phyloP scores from a whole-genome alignment of 2,888 invertebrate genomes.

The Argyresthia goedartella region DNA sequence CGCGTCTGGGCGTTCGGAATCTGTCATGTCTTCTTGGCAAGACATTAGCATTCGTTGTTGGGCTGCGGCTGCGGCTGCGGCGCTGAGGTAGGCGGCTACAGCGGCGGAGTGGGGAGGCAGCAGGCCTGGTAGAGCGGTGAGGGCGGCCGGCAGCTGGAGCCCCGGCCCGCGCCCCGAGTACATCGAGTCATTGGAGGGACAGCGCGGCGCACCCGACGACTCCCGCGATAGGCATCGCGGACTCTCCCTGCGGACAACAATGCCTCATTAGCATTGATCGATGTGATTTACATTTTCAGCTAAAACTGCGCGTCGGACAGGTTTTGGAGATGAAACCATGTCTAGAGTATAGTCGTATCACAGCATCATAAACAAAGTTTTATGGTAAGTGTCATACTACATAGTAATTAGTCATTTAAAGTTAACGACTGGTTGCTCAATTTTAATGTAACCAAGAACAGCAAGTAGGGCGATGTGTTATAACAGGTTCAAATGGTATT shows the following conservation, averaged over 20 bases:
- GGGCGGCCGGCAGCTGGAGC: constrained; percentile 67
- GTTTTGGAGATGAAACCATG: too few species aligned
- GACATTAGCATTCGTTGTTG: constrained; percentile 85
- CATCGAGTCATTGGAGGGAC: constrained; percentile 83
- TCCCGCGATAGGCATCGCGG: constrained; percentile 87
- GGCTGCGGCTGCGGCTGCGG: constrained; percentile 79
- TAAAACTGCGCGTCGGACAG: too few species aligned
- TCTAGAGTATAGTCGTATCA: too few species aligned
- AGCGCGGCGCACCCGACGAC: constrained; percentile 80
- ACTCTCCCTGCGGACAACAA: constrained; percentile 81
- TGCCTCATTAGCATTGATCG: constrained; percentile 21
- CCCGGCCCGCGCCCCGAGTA: constrained; percentile 75
- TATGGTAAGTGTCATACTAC: too few species aligned
- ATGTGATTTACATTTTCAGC: too few species aligned
- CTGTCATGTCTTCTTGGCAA: constrained; percentile 78
- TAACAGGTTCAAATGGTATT: too few species aligned
- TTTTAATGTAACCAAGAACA: too few species aligned
- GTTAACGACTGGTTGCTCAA: too few species aligned
- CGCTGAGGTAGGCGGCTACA: constrained; percentile 84
- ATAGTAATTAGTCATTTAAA: too few species aligned
- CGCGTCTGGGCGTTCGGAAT: constrained; percentile 72
- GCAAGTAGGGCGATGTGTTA: too few species aligned
- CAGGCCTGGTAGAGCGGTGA: constrained; percentile 75
- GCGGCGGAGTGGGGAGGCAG: constrained; percentile 85
- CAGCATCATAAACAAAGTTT: too few species aligned